Evolutionary conservation across 2,888 invertebrate genomes (phyloP).

Genomic region (Lomographa bimaculata): DNA sequence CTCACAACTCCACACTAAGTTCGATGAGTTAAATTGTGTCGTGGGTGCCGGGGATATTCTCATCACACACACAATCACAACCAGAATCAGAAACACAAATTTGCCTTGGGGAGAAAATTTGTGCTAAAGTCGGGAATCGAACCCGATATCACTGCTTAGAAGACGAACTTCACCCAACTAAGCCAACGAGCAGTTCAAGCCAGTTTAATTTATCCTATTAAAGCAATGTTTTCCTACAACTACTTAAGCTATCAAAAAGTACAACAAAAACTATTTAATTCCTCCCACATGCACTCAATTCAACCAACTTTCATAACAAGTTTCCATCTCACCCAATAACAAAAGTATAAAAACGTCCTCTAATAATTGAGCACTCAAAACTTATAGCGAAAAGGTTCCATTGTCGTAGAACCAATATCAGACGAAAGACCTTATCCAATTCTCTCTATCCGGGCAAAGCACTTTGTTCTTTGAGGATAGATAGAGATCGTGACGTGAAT

Average conservation of each 20-base stretch:
- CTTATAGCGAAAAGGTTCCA: constrained; percentile 49
- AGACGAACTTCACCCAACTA: too few species aligned
- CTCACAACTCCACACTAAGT: too few species aligned
- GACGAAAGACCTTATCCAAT: constrained; percentile 51
- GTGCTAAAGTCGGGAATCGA: too few species aligned
- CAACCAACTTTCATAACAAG: constrained; percentile 25
- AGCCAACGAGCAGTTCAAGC: too few species aligned
- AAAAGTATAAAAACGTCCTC: constrained; percentile 34
- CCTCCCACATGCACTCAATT: constrained; percentile 18
- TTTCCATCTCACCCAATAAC: constrained; percentile 28
- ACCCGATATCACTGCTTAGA: too few species aligned
- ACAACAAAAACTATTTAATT: constrained; percentile 12
- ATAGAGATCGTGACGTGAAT: constrained; percentile 52
- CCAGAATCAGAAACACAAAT: too few species aligned
- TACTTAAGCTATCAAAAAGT: constrained; percentile 9
- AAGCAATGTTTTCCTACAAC: too few species aligned
- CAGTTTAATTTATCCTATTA: too few species aligned
- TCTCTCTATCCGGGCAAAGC: constrained; percentile 53
- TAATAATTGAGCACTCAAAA: constrained; percentile 46
- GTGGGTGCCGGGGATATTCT: too few species aligned
- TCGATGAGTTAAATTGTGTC: too few species aligned
- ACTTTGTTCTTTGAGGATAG: constrained; percentile 68
- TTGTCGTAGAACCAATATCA: constrained; percentile 52
- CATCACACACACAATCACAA: too few species aligned
- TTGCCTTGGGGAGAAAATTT: too few species aligned